Base-by-base conservation (phyloP, 2,888 invertebrate genomes). In the Parnassius orleans region DNA sequence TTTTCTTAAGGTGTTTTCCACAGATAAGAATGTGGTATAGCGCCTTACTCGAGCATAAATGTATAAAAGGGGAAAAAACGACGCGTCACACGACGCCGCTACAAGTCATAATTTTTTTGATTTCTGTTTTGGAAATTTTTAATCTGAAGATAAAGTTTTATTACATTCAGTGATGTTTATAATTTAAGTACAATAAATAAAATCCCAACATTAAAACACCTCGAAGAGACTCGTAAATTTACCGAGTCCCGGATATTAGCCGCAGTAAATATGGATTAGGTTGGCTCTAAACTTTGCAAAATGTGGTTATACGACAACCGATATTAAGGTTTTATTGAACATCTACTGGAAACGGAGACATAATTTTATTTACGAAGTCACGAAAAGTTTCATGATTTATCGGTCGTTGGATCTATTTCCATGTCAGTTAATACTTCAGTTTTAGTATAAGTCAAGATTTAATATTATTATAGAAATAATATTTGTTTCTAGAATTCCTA, bases 221-320 rank as follows among this genome's bases (percentile, higher is more conserved):
- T 56, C 14, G 12, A 50, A 10, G 2, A n/a, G 41, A 14, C 51
- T 47, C 57, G 65, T 69, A 70, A 70, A 70, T 69, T 66, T 66
- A 66, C 65, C 58, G 61, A 61, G 65, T 66, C 62, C 63, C 64
- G 68, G 53, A 64, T 64, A 65, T 66, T 63, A 62, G 51, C 59
- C 24, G 63, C 53, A 61, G 72, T 68, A 70, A 68, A 70, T 68
- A 71, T 65, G 67, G 69, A 71, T 70, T 69, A 69, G 64, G 61
- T 66, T 59, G 66, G 66, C 66, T 62, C 64, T 62, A 65, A 69
- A 68, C 69, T 68, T 65, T 61, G 65, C 57, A 67, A 70, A 67
- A 69, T 68, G 68, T 67, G 69, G 69, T 67, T 64, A 65, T 59
- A 63, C 62, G 66, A 65, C 63, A 61, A 60, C 66, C 60, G 64